These are phyloP conservation scores for Sternarchorhynchus goeldii DNA, from an alignment of 2,797 vertebrate species.

Conservation along the genomic window DNA sequence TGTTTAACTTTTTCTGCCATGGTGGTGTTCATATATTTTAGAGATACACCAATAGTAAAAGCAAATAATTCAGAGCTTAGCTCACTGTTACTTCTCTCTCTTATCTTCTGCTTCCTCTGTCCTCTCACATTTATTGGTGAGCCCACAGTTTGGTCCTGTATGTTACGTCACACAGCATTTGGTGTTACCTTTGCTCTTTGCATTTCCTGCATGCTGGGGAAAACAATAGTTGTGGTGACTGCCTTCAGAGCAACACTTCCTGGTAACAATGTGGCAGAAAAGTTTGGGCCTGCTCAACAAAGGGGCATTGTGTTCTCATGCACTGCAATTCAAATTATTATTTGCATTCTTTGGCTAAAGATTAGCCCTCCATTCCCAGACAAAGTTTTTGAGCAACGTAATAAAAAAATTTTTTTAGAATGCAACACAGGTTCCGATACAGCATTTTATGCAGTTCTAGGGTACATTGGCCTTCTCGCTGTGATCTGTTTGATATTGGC, in stretches of 20 bases:
- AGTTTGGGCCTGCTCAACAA: slow-evolving; percentile 72
- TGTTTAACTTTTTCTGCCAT: slow-evolving; percentile 63
- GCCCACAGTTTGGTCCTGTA: slow-evolving; percentile 71
- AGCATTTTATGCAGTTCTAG: slow-evolving; percentile 74
- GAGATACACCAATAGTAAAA: slow-evolving; percentile 74
- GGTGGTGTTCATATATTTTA: slow-evolving; percentile 64
- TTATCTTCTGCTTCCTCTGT: slow-evolving; percentile 75
- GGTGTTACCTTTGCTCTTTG: slow-evolving; percentile 76
- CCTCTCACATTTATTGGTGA: slow-evolving; percentile 72
- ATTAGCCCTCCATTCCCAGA: slow-evolving; percentile 72
- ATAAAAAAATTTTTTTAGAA: slow-evolving; percentile 71
- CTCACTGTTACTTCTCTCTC: slow-evolving; percentile 69
- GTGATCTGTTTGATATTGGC: slow-evolving; percentile 70
- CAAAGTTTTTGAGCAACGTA: slow-evolving; percentile 66
- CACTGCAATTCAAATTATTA: slow-evolving; percentile 65
- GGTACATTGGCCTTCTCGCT: slow-evolving; percentile 75
- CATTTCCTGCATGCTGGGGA: slow-evolving; percentile 76
- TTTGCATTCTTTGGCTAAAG: slow-evolving; percentile 72
- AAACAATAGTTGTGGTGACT: slow-evolving; percentile 75
- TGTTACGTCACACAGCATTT: slow-evolving; percentile 74
- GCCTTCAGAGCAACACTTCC: slow-evolving; percentile 74
- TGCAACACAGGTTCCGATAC: slow-evolving; percentile 73
- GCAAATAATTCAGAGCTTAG: slow-evolving; percentile 79
- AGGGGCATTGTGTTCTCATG: slow-evolving; percentile 70
- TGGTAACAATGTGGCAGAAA: slow-evolving; percentile 58